Percentiles rank a stretch among this genome's conserved stretches.
Evolutionary conservation across 30 jellyfish, hydroid and myxozoan species (phyloP).

Genomic region (Nemopilema nomurai): DNA sequence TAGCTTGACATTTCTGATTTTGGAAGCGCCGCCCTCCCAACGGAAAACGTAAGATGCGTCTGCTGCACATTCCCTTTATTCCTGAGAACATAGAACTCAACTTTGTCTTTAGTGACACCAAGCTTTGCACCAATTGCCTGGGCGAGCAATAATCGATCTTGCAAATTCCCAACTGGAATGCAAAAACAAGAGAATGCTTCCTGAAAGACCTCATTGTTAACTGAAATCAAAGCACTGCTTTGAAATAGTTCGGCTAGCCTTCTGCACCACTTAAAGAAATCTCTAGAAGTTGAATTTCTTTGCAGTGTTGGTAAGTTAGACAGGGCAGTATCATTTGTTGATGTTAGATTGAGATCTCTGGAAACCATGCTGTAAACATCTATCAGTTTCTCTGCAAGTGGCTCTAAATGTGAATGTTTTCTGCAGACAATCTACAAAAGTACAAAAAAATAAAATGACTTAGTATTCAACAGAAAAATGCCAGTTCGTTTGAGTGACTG

Average conservation of each 20-base stretch:
- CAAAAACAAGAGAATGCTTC: constrained; percentile 91
- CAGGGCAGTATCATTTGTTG: constrained; percentile 59
- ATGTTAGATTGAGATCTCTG: constrained; percentile 52
- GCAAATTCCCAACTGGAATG: constrained; percentile 53
- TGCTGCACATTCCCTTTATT: constrained; percentile 69
- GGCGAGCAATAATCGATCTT: constrained; percentile 52
- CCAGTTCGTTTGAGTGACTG: too few relatives aligned
- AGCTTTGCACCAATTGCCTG: constrained; percentile 84
- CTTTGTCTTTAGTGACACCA: constrained; percentile 74
- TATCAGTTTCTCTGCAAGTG: constrained; percentile 57
- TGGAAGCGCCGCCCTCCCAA: constrained; percentile 66
- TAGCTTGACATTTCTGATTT: constrained; percentile 13
- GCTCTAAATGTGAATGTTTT: constrained; percentile 53
- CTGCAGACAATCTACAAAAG: constrained; percentile 55
- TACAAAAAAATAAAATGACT: too few relatives aligned
- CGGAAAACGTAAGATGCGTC: constrained; percentile 47
- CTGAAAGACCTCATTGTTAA: constrained; percentile 63
- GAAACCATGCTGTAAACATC: constrained; percentile 86
- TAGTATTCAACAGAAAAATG: too few relatives aligned
- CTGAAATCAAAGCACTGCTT: constrained; percentile 28
- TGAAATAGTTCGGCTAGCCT: constrained; percentile 45
- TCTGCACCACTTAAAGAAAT: constrained; percentile 85
- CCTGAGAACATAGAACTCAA: constrained; percentile 55
- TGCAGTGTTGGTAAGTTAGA: constrained; percentile 42
- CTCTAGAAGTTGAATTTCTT: constrained; percentile 74